Conservation (phyloP, 1,140 invertebrate genomes). For the Aphidius ervi region DNA sequence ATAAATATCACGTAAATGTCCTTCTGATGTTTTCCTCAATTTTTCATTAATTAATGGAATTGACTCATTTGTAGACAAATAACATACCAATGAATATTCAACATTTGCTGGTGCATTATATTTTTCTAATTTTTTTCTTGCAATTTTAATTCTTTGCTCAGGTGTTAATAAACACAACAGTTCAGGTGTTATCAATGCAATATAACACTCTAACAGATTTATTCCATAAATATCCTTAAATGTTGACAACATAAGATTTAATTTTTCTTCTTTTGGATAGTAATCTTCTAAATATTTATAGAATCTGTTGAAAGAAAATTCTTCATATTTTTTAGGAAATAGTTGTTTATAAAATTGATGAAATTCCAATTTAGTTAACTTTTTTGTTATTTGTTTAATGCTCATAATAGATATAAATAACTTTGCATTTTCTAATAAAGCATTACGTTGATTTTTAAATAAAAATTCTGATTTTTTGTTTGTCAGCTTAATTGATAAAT, state of each 20-base stretch:
- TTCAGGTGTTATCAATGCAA: conserved; percentile 17
- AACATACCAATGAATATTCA: conserved; percentile 33
- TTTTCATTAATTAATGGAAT: conserved; percentile 31
- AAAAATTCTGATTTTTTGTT: too few relatives aligned
- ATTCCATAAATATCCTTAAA: conserved; percentile 30
- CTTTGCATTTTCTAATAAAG: neutral
- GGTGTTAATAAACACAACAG: conserved; percentile 30
- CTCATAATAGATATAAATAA: conserved; percentile 23
- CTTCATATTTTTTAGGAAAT: conserved; percentile 22
- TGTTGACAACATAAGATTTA: conserved; percentile 22
- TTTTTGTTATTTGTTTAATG: conserved; percentile 27
- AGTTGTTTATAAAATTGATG: conserved; percentile 30
- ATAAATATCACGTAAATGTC: conserved; percentile 18
- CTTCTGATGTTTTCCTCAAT: conserved; percentile 24
- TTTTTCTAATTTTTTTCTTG: conserved; percentile 30
- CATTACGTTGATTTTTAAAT: too few relatives aligned
- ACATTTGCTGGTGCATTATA: conserved; percentile 11
- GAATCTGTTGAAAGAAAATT: conserved; percentile 23
- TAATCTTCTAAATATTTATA: conserved; percentile 27
- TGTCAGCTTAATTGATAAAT: too few relatives aligned
- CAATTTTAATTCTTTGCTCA: conserved; percentile 33
- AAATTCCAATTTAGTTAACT: conserved; percentile 29
- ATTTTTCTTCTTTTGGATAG: conserved; percentile 30
- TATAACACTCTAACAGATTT: conserved; percentile 25
- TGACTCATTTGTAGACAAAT: conserved; percentile 31